Evolutionary conservation across 2,113 vertebrate genomes (phyloP), one percentile per base, ranked within the genome.

Genomic region (Brachypodius melanocephalos): DNA sequence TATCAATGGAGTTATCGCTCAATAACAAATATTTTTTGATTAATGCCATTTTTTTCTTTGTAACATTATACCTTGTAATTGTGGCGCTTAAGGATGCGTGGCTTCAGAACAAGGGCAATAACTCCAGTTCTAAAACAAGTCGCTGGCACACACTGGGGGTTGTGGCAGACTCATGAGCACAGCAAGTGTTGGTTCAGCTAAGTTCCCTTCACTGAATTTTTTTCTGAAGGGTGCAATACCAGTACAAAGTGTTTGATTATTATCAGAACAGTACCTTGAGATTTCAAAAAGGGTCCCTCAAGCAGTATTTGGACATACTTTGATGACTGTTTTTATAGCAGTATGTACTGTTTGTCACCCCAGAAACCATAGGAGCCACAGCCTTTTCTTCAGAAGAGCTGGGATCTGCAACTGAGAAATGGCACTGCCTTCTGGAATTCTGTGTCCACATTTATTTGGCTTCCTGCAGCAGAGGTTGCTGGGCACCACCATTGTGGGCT

Each of bases 141-240:
- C 14, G 0, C 31, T 57, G 21, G 38, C 40, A 4, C 9, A 9
- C 1, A 0, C 7, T 75, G 43, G 32, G 55, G 32, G 14, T 42
- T 6, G 36, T 42, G 48, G 68, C 65, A 83, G 38, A 43, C 17
- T 63, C 36, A 5, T 12, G 32, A 58, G 72, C 72, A 19, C 22
- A 55, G 29, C 65, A 75, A 40, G 36, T 22, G 20, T 46, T 15
- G 6, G 9, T 28, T 46, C 8, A 14, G 38, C 32, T 46, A 5
- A 49, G 59, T 85, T 79, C 52, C 49, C 55, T 40, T 79, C 66
- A 28, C 81, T 78, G 81, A 46, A 32, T 88, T 28, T 25, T 85
- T 28, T 75, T 90, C 54, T 24, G 66, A 40, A 42, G 63, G 36
- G 10, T 28, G 20, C 12, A 15, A 0, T 62, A 12, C 1, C 40